Evolutionary conservation across 2,113 vertebrate genomes (phyloP).

Genomic region (Takifugu bimaculatus): DNA sequence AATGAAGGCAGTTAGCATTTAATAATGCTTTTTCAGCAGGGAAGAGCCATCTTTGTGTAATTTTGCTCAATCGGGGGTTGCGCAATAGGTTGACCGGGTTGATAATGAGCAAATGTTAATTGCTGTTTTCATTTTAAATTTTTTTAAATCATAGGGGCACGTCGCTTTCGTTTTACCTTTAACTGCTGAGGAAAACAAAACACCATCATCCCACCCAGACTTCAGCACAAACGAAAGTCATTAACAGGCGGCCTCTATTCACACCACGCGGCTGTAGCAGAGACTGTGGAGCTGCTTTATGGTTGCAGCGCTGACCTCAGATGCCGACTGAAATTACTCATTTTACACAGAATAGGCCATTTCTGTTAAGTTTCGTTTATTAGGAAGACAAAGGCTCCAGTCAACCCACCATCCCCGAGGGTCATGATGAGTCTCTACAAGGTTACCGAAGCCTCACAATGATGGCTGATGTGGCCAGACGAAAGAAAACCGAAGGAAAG

Average conservation of each 20-base stretch:
- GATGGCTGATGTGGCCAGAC: conserved; percentile 29
- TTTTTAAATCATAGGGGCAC: too few relatives aligned
- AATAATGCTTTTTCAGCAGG: too few relatives aligned
- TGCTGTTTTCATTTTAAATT: background rate
- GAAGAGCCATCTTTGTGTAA: too few relatives aligned
- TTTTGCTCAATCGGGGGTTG: too few relatives aligned
- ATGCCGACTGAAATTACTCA: conserved; percentile 61
- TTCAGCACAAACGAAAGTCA: background rate
- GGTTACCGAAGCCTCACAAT: conserved; percentile 26
- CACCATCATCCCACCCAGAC: too few relatives aligned
- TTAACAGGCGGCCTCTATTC: conserved; percentile 18
- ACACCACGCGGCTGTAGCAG: conserved; percentile 14
- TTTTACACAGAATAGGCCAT: conserved; percentile 34
- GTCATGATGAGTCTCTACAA: conserved; percentile 21
- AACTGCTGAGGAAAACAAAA: too few relatives aligned
- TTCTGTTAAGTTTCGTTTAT: conserved; percentile 67
- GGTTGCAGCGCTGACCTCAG: conserved; percentile 40
- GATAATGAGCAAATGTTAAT: too few relatives aligned
- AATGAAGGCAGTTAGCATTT: too few relatives aligned
- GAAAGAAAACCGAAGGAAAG: conserved; percentile 50
- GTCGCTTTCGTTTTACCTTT: too few relatives aligned
- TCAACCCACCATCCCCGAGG: conserved; percentile 8
- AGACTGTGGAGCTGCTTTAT: conserved; percentile 47
- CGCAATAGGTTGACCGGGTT: too few relatives aligned
- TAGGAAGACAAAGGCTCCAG: conserved; percentile 46